These are phyloP conservation scores for Carollia perspicillata DNA, from an alignment of 2,113 vertebrate genomes.

Conservation along the genomic window DNA sequence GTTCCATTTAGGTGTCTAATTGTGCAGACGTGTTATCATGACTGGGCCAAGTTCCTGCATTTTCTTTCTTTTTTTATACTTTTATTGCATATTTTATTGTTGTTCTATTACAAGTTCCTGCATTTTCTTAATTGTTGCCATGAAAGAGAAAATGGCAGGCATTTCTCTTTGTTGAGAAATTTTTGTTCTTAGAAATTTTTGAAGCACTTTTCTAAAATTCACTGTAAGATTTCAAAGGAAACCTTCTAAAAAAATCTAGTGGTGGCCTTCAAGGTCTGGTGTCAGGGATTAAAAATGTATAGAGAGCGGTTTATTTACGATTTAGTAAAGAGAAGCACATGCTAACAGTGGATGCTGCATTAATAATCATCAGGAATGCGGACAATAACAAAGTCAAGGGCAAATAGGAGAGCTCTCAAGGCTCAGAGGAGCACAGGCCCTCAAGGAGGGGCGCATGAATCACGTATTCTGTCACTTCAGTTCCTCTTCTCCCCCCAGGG, in stretches of 20 bases:
- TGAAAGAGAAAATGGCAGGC: not conserved
- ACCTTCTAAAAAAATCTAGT: not conserved
- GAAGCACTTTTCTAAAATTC: slow-evolving; percentile 26
- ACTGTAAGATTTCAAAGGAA: slow-evolving; percentile 20
- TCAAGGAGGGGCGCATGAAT: not conserved
- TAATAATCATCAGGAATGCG: not conserved
- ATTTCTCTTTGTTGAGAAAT: not conserved
- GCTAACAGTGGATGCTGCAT: not conserved
- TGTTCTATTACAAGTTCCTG: not conserved
- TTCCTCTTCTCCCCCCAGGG: not conserved
- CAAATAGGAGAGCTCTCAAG: not conserved
- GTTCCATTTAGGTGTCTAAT: not conserved
- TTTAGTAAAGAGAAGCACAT: not conserved
- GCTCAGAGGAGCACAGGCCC: not conserved
- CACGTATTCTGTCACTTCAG: not conserved
- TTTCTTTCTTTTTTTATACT: not conserved
- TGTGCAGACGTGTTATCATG: not conserved
- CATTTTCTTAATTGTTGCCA: not conserved
- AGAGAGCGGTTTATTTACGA: not conserved
- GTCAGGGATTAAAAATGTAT: not conserved
- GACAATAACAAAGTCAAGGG: not conserved
- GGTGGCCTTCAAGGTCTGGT: not conserved
- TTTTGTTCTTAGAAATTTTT: not conserved
- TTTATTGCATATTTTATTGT: too few relatives aligned
- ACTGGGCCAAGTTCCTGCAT: not conserved